Percentiles rank a stretch among this genome's conserved stretches.
phyloP scores from a whole-genome alignment of 2,797 vertebrate genomes.

The Diceros bicornis region DNA sequence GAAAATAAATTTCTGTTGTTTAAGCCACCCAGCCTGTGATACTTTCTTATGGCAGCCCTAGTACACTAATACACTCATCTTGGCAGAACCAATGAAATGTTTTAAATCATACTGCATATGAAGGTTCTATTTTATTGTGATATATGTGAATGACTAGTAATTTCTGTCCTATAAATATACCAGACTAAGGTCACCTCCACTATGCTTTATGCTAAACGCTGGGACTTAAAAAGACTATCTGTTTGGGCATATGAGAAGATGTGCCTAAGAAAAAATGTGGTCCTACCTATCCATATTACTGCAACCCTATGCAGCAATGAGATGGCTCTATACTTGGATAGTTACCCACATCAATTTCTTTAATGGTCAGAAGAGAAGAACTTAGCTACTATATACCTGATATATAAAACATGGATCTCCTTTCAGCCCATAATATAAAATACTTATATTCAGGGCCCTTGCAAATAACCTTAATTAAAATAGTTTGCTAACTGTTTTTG shows the following conservation, averaged over 20 bases:
- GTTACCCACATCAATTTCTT: neutral
- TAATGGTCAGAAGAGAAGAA: neutral
- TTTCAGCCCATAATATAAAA: neutral
- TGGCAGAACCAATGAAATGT: neutral
- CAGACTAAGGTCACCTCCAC: neutral
- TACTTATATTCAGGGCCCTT: neutral
- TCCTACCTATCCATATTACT: neutral
- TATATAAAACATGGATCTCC: neutral
- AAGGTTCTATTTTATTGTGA: neutral
- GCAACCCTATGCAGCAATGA: neutral
- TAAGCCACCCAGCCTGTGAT: neutral
- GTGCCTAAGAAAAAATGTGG: neutral
- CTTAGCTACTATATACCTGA: neutral
- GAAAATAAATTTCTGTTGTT: neutral
- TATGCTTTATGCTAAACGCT: neutral
- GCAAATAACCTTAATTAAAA: neutral
- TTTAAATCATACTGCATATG: neutral
- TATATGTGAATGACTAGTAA: neutral
- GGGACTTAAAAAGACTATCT: neutral
- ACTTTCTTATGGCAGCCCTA: neutral
- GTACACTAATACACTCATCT: neutral
- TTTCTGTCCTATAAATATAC: conserved; percentile 1
- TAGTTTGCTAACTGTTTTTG: neutral
- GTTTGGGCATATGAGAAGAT: neutral
- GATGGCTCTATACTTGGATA: neutral